phyloP scores from a whole-genome alignment of 2,113 vertebrate genomes.

The Mastomys natalensis region DNA sequence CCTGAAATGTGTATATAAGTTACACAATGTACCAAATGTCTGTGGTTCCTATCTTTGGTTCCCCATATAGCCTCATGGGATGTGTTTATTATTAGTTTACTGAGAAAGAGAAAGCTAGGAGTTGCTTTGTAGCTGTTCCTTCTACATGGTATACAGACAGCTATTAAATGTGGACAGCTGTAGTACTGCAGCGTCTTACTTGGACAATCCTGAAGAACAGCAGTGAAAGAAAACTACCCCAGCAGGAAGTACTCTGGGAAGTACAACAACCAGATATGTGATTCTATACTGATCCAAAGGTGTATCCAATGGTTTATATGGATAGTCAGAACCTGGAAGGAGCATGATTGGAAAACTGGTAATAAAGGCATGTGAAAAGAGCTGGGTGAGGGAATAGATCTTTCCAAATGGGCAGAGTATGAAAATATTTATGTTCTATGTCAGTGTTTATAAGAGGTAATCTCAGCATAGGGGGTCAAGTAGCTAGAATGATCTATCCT shows the following conservation, averaged over 20 bases:
- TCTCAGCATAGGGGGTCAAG: background rate
- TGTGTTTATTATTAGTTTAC: background rate
- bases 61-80: background rate
- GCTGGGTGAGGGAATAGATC: background rate
- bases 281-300: background rate
- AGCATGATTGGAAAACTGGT: background rate
- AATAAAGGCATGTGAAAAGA: background rate
- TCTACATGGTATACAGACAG: background rate
- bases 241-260: background rate
- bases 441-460: background rate
- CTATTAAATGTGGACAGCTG: background rate
- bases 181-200: background rate
- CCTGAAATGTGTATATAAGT: background rate
- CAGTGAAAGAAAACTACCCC: background rate
- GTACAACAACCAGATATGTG: background rate
- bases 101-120: background rate
- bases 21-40: background rate
- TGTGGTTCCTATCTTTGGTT: background rate
- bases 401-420: background rate
- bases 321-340: background rate
- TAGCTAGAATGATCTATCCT: too few species aligned
- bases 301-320: background rate
- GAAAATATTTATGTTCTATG: background rate
- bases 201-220: background rate
- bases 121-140: background rate